These are phyloP conservation scores for Perca fluviatilis DNA, from an alignment of 2,113 vertebrate genomes.

Conservation along the genomic window DNA sequence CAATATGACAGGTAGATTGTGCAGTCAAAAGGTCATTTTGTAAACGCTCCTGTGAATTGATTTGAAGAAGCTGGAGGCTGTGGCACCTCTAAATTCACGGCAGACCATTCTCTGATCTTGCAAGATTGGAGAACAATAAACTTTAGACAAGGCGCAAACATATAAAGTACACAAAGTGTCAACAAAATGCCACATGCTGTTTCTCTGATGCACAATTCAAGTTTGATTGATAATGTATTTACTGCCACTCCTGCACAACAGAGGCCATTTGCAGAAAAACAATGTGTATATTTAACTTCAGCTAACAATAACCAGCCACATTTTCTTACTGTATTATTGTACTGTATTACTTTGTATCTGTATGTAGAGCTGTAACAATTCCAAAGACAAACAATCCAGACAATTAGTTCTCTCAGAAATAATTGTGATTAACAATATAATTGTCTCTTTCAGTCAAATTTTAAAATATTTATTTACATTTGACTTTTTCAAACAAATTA, in stretches of 20 bases:
- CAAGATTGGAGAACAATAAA: background rate
- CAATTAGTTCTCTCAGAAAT: too few species aligned
- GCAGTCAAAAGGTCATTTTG: constrained; percentile 2
- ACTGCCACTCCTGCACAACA: background rate
- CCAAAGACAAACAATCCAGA: too few species aligned
- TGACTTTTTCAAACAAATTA: too few species aligned
- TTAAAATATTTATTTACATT: too few species aligned
- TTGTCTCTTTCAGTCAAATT: too few species aligned
- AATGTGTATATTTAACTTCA: constrained; percentile 1
- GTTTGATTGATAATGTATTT: background rate
- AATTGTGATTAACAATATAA: too few species aligned
- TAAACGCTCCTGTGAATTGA: too few species aligned
- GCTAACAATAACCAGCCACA: background rate
- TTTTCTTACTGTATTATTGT: background rate
- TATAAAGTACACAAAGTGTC: background rate
- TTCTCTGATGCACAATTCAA: background rate
- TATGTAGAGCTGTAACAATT: too few species aligned
- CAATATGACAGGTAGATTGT: background rate
- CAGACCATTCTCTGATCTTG: background rate
- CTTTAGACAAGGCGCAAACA: background rate
- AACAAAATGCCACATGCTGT: background rate
- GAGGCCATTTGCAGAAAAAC: background rate
- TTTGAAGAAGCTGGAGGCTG: background rate
- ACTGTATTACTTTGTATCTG: too few species aligned
- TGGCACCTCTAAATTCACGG: background rate